Base-by-base conservation (phyloP, 2,888 invertebrate genomes). In the Platycnemis pennipes region DNA sequence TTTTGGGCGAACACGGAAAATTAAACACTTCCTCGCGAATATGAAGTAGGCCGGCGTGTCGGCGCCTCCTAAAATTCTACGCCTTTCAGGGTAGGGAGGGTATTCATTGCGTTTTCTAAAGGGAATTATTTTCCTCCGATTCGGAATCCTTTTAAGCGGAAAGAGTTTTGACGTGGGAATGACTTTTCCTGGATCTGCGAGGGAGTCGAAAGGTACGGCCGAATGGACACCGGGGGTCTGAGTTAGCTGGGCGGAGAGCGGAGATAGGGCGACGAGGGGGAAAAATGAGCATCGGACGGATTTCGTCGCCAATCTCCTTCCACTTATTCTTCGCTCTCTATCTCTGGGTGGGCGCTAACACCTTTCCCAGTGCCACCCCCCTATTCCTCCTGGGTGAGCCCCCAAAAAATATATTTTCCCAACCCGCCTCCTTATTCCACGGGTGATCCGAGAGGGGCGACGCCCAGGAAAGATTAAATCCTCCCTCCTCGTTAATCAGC, bases 401-500 rank as follows among this genome's bases (percentile, higher is more conserved):
- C 63, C 63, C 7, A n/a, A 26, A 63, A 63, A 63, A 63, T n/a
- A n/a, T n/a, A n/a, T n/a, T n/a, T n/a, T n/a, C 22, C n/a, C 63
- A 26, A 26, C 26, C 63, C 2, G n/a, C 63, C 63, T 1, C n/a
- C 63, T 63, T n/a, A 63, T 63, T n/a, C 63, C n/a, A 2, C n/a
- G 63, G n/a, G n/a, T 26, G 63, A 63, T 63, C 26, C 63, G 63
- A 63, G 49, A 16, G 49, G 13, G 13, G 2, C 63, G 26, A 0
- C n/a, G 16, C 53, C 53, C 19, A n/a, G 63, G 63, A n/a, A 26
- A 63, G 63, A 63, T 63, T 63, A 63, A 63, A 63, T 26, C 63
- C 63, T 63, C 26, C n/a, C 63, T n/a, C n/a, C 63, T n/a, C 63
- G 63, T 63, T 63, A 63, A 63, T 63, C 63, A 63, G 63, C 63